Base-by-base conservation (phyloP, 2,113 vertebrate species). In the Tragulus kanchil region DNA sequence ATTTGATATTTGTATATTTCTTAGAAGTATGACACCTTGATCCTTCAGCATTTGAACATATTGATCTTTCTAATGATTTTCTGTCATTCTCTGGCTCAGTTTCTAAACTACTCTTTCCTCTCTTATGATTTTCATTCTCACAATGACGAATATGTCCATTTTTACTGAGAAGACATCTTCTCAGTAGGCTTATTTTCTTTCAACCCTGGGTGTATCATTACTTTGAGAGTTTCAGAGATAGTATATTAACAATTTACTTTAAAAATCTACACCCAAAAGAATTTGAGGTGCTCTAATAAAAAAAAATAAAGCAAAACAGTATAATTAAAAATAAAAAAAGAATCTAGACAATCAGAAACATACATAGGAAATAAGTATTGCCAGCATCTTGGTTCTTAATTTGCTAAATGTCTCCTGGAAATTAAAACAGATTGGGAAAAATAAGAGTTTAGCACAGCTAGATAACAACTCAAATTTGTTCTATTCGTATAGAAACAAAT, bases 51-150 rank as follows among this genome's bases (percentile, higher is more conserved):
- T 95, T 95, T 97, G 96, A 92, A n/a, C 11, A 58, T 85, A 96
- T 95, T 85, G 95, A 97, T 95, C 96, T 97, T 96, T 85, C 54
- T 94, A 97, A 93, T 93, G 94, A 97, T 97, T 97, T 97, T 4
- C 94, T 97, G 90, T 94, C 95, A 96, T 78, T 65, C 71, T 17
- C 59, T 77, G 88, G 89, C 73, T 97, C 50, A 79, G 71, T 95
- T 92, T 90, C 75, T 92, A 82, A 90, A 73, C 54, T 56, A 73
- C 56, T 52, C 45, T 94, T 90, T 92, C n/a, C 77, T 96, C 45
- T 69, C 64, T 31, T 50, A 84, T 71, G 58, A 61, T 69, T 88
- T 94, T 93, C 56, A 31, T 86, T 97, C 65, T 83, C 90, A 13
- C 2, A 87, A 42, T 97, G 92, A 96, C 94, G 94, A 96, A 94